phyloP scores from a whole-genome alignment of 2,888 invertebrate species.

The Hyposoter dolosus region DNA sequence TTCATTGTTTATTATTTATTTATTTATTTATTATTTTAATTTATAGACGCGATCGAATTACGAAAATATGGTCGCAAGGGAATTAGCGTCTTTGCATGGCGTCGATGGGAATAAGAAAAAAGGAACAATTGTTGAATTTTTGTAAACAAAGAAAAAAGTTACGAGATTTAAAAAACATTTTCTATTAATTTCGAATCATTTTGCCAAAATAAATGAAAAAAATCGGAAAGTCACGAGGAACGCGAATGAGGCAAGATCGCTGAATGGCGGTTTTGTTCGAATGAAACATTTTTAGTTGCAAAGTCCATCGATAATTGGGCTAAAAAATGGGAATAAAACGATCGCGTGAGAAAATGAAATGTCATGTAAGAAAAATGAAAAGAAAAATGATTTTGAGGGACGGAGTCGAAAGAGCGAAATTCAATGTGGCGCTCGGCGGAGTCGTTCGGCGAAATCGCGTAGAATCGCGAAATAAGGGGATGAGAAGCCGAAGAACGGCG shows the following conservation, averaged over 20 bases:
- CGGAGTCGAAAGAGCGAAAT: not conserved
- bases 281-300: not conserved
- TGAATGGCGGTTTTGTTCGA: not conserved
- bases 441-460: not conserved
- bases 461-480: not conserved
- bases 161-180: not conserved
- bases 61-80: too few species aligned
- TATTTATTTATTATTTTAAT: too few species aligned
- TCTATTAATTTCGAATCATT: not conserved
- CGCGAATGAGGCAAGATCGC: not conserved
- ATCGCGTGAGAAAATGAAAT: not conserved
- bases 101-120: too few species aligned
- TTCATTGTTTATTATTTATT: too few species aligned
- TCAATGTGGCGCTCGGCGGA: not conserved
- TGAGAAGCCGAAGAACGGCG: not conserved
- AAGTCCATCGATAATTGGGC: not conserved
- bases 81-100: too few species aligned
- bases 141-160: too few species aligned
- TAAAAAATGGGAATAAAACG: not conserved
- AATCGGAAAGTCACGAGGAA: not conserved
- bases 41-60: too few species aligned
- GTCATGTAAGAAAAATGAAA: not conserved
- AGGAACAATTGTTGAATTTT: too few species aligned
- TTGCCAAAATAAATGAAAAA: not conserved
- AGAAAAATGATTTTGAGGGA: not conserved